Evolutionary conservation across 2,888 invertebrate genomes (phyloP).

Genomic region (Graphium colonna): DNA sequence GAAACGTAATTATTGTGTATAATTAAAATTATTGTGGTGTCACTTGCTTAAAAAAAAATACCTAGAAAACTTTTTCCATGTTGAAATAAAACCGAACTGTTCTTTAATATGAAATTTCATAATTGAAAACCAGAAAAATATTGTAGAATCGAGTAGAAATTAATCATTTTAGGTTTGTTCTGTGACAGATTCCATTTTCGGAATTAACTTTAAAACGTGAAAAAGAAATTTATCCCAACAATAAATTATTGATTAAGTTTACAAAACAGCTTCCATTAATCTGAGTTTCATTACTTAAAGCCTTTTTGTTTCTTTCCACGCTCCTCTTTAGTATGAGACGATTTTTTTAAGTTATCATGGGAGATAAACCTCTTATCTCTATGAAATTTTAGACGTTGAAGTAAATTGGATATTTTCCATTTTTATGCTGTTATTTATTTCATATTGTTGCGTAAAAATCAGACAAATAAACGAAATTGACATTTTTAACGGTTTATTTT

Average conservation of each 20-base stretch:
- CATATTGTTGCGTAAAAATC: neutral
- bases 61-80: no score
- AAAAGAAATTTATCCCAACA: conserved; percentile 30
- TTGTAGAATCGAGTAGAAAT: no score
- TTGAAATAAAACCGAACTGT: no score
- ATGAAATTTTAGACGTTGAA: conserved; percentile 54
- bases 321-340: conserved; percentile 49
- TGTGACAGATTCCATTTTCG: conserved; percentile 7
- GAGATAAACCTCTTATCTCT: conserved; percentile 60
- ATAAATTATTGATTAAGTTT: conserved; percentile 59
- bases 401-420: conserved; percentile 48
- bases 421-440: conserved; percentile 21
- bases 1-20: no score
- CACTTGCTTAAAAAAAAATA: no score
- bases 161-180: conserved; percentile 1
- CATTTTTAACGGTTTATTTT: no score
- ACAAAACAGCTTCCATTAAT: conserved; percentile 64
- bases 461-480: neutral
- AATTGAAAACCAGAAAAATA: no score
- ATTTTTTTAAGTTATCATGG: conserved; percentile 74
- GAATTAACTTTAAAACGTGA: conserved; percentile 7
- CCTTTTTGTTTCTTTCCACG: conserved; percentile 58
- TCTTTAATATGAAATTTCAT: no score
- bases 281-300: conserved; percentile 64
- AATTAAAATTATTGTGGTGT: no score